A percentile compares a stretch with the other conserved stretches of the same genome.
Conservation (phyloP, 2,888 invertebrate genomes). For the Steinernema scapterisci region DNA sequence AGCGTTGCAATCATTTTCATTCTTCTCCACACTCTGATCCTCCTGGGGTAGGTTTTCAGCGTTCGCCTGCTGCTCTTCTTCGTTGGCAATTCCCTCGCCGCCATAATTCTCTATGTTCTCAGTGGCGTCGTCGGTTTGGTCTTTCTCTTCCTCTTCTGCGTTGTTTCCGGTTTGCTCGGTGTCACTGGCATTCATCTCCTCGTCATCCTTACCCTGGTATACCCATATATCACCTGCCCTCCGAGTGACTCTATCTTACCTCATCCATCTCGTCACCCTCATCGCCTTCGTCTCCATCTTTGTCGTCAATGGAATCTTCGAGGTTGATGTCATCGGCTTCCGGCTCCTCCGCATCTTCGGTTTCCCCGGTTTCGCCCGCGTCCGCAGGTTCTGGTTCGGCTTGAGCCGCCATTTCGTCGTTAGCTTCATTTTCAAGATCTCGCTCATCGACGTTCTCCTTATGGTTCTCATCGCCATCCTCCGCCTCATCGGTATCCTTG, state of each 20-base stretch:
- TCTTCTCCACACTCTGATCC: neutral
- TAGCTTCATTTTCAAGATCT: conserved; percentile 68
- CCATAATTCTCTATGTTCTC: conserved; percentile 11
- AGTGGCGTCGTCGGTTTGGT: neutral
- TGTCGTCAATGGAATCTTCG: conserved; percentile 53
- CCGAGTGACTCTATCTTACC: neutral
- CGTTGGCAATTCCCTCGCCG: neutral
- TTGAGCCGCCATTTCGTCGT: conserved; percentile 69
- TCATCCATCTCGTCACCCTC: neutral
- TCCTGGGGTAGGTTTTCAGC: conserved; percentile 1
- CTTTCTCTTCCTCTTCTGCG: conserved; percentile 69
- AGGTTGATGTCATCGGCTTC: conserved; percentile 35
- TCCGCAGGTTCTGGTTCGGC: conserved; percentile 17
- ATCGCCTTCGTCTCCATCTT: conserved; percentile 45
- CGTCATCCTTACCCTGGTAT: neutral
- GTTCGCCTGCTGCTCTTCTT: conserved; percentile 22
- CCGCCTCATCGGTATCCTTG: conserved; percentile 49
- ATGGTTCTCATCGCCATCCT: conserved; percentile 64
- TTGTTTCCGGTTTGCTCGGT: conserved; percentile 40
- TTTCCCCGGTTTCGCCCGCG: neutral
- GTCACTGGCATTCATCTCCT: conserved; percentile 26
- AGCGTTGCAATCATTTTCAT: conserved; percentile 12
- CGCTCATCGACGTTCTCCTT: conserved; percentile 42
- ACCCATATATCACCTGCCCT: neutral
- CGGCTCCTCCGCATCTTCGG: conserved; percentile 20